Percentiles rank a stretch among this genome's conserved stretches.
Evolutionary conservation across 37 sponge, comb jelly and placozoan species (phyloP).

Genomic region (Haliclona indistincta): DNA sequence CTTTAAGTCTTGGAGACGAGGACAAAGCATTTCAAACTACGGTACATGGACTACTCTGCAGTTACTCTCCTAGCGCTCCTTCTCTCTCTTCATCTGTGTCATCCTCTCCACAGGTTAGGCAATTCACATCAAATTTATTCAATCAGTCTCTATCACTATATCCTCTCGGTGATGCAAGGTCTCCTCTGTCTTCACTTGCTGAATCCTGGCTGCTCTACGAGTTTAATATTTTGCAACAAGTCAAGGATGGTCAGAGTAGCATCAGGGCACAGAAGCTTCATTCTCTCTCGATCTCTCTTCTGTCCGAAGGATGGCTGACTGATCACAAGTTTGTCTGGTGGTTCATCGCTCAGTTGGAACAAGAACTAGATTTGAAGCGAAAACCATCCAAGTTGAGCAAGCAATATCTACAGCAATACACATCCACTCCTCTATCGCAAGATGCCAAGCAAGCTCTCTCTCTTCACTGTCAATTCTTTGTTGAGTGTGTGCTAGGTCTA

Average conservation of each 20-base stretch:
- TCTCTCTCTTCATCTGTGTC: neutral
- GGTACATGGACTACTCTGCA: no score
- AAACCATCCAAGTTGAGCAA: neutral
- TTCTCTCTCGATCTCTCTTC: neutral
- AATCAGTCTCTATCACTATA: conserved; percentile 61
- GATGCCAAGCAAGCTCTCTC: conserved; percentile 26
- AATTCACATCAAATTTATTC: conserved; percentile 43
- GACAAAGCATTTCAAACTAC: neutral
- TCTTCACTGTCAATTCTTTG: neutral
- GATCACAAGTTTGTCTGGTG: neutral
- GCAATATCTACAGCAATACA: no score
- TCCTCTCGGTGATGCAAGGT: no score
- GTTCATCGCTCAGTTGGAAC: neutral
- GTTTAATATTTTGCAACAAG: neutral
- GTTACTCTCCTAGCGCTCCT: neutral
- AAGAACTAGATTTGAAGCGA: neutral
- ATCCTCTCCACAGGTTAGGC: neutral
- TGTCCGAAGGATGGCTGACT: neutral
- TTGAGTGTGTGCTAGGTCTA: conserved; percentile 4
- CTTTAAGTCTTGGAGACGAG: neutral
- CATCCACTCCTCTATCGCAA: conserved; percentile 9
- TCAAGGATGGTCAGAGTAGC: neutral
- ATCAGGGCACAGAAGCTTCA: neutral
- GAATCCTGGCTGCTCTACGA: conserved; percentile 9
- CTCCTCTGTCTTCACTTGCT: no score